Evolutionary conservation across 2,888 invertebrate species (phyloP).

Genomic region (Troides oblongomaculatus): DNA sequence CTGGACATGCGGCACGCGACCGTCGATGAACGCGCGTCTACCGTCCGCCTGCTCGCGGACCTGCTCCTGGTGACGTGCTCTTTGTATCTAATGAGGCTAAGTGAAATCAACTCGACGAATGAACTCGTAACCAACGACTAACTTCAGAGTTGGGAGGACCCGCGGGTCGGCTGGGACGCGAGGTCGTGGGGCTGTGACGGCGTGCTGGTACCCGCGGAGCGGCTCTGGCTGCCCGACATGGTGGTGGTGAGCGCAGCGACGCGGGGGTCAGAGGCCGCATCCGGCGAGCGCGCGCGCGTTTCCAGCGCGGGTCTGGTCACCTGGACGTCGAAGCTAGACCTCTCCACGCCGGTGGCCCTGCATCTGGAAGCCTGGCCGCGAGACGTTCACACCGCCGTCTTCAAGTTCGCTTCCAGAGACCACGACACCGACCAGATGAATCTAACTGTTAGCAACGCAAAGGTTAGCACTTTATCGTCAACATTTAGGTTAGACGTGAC

Average conservation of each 20-base stretch:
- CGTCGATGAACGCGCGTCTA: slow-evolving; percentile 82
- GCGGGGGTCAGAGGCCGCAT: slow-evolving; percentile 79
- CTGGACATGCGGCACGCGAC: slow-evolving; percentile 83
- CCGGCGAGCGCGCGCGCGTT: slow-evolving; percentile 84
- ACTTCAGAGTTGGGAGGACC: slow-evolving; percentile 86
- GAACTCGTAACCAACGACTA: neutral
- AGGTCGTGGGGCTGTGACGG: slow-evolving; percentile 81
- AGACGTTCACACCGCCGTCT: slow-evolving; percentile 83
- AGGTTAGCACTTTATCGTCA: slow-evolving; percentile 39
- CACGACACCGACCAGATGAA: slow-evolving; percentile 82
- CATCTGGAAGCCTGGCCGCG: slow-evolving; percentile 85
- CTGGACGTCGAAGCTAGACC: slow-evolving; percentile 54
- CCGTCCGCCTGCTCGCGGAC: slow-evolving; percentile 69
- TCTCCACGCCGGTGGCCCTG: slow-evolving; percentile 54
- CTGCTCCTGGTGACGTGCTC: slow-evolving; percentile 76
- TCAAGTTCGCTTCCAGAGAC: slow-evolving; percentile 88
- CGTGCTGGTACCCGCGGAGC: slow-evolving; percentile 83
- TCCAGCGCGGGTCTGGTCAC: slow-evolving; percentile 82
- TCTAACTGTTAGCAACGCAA: slow-evolving; percentile 41
- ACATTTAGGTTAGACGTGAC: too few species aligned
- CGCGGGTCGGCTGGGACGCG: slow-evolving; percentile 86
- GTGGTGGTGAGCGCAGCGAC: slow-evolving; percentile 84
- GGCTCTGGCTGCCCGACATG: slow-evolving; percentile 90
- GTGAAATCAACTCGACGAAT: neutral
- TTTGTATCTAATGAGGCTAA: neutral